phyloP scores from a whole-genome alignment of 2,797 vertebrate species.

The Phoeniculus purpureus region DNA sequence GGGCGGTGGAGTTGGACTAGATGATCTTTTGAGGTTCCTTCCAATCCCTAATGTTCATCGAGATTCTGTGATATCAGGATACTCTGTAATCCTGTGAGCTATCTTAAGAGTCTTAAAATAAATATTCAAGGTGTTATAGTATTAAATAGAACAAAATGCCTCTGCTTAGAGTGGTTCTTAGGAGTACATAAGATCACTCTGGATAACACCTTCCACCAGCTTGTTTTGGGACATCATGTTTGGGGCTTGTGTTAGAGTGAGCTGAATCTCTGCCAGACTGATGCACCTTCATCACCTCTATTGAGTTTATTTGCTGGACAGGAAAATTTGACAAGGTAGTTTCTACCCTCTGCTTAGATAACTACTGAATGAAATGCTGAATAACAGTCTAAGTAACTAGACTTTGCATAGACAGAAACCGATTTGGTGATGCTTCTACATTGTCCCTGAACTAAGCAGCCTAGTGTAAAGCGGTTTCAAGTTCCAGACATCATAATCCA shows the following conservation, averaged over 20 bases:
- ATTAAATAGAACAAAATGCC: neutral
- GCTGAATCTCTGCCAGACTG: neutral
- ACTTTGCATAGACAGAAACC: neutral
- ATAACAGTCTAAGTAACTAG: neutral
- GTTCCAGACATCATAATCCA: constrained; percentile 78
- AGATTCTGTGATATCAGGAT: neutral
- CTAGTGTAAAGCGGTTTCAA: constrained; percentile 50
- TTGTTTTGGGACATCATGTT: neutral
- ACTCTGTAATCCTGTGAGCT: neutral
- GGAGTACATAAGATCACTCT: neutral
- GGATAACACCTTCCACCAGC: neutral
- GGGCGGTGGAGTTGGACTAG: too few relatives aligned
- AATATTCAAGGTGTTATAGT: neutral
- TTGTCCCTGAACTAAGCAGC: constrained; percentile 75
- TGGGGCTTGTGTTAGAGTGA: neutral
- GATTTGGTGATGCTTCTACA: constrained; percentile 27
- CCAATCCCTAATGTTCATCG: too few relatives aligned
- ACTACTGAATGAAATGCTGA: neutral
- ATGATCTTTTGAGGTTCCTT: too few relatives aligned
- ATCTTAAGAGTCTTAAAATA: neutral
- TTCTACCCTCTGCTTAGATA: neutral
- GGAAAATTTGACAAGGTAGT: neutral
- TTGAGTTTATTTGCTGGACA: neutral
- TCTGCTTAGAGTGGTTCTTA: neutral
- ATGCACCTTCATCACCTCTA: neutral